These are phyloP conservation scores for Chalcis sispes DNA, from an alignment of 2,888 invertebrate genomes.

Conservation along the genomic window DNA sequence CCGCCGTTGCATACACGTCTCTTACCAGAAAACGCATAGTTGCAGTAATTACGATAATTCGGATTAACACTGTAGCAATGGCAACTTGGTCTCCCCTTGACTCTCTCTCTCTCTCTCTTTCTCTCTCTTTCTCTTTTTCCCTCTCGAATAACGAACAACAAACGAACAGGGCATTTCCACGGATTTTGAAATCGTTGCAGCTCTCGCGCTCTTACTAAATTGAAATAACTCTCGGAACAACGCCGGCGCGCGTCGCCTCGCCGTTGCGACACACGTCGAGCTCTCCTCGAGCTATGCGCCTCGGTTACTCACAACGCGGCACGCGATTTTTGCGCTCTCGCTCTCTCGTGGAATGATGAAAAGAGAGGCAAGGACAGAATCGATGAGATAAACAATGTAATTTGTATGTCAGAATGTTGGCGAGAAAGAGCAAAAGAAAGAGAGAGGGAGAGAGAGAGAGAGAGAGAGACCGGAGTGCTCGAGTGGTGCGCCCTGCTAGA, in stretches of 20 bases:
- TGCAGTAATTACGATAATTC: constrained; percentile 46
- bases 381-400: constrained; percentile 45
- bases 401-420: constrained; percentile 34
- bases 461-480: too few species aligned
- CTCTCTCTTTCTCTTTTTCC: too few species aligned
- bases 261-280: constrained; percentile 28
- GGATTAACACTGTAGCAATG: constrained; percentile 12
- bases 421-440: background rate
- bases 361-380: constrained; percentile 37
- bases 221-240: constrained; percentile 27
- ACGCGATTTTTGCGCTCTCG: background rate
- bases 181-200: constrained; percentile 47
- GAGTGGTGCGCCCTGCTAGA: constrained; percentile 26
- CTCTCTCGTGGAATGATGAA: background rate
- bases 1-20: too few species aligned
- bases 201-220: constrained; percentile 5
- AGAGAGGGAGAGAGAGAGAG: constrained; percentile 10
- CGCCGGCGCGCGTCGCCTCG: background rate
- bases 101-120: too few species aligned
- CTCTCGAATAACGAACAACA: too few species aligned
- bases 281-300: too few species aligned
- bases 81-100: too few species aligned
- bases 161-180: constrained; percentile 18
- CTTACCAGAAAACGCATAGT: too few species aligned
- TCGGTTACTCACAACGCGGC: background rate